Conservation (phyloP, 2,113 vertebrate species). For the Gymnobelideus leadbeateri region DNA sequence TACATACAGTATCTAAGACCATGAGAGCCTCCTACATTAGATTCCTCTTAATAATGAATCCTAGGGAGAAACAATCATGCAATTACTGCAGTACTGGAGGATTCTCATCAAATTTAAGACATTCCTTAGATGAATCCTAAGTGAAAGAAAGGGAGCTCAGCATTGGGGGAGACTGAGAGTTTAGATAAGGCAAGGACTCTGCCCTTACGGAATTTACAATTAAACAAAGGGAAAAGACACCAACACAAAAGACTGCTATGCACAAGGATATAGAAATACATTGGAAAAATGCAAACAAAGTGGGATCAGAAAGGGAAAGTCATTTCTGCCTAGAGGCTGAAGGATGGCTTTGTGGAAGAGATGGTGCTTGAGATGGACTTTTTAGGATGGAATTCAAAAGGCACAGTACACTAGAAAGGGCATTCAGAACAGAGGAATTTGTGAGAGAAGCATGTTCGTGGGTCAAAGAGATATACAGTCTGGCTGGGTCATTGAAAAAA, state of each 20-base stretch:
- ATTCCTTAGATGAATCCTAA: not conserved
- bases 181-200: not conserved
- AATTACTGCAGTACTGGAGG: not conserved
- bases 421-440: too few species aligned
- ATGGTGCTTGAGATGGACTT: too few species aligned
- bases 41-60: not conserved
- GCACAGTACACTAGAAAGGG: too few species aligned
- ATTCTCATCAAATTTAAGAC: not conserved
- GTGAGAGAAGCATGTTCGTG: too few species aligned
- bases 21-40: not conserved
- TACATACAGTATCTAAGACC: not conserved
- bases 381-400: too few species aligned
- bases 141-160: too few species aligned
- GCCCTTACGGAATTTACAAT: not conserved
- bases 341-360: not conserved
- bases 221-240: not conserved
- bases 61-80: not conserved
- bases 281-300: not conserved
- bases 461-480: not conserved
- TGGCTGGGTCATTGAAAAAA: not conserved
- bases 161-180: not conserved
- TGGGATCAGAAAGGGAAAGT: not conserved
- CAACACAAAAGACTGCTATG: not conserved
- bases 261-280: not conserved
- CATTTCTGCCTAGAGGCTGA: not conserved